phyloP scores from a whole-genome alignment of 2,113 vertebrate species.

The Protobothrops mucrosquamatus region DNA sequence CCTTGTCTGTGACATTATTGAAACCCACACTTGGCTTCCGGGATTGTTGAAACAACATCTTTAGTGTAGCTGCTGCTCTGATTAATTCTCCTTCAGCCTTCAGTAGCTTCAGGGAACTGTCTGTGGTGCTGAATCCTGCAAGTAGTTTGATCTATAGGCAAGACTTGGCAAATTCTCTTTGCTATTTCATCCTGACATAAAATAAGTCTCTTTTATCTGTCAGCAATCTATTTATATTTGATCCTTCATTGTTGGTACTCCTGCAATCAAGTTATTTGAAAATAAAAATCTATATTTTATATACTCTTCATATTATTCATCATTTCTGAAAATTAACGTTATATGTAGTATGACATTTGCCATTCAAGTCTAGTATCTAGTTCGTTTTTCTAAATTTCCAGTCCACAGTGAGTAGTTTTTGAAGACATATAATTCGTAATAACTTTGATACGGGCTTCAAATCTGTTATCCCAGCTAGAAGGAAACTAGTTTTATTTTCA shows the following conservation, averaged over 20 bases:
- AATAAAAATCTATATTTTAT: constrained; percentile 41
- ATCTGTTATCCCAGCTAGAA: constrained; percentile 52
- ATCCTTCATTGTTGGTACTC: not conserved
- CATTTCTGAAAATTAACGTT: constrained; percentile 44
- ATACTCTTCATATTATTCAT: constrained; percentile 54
- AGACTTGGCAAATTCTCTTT: not conserved
- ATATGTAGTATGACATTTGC: constrained; percentile 46
- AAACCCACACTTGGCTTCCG: not conserved
- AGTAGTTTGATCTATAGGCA: not conserved
- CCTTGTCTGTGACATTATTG: not conserved
- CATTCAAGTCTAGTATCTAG: constrained; percentile 34
- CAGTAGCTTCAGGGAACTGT: not conserved
- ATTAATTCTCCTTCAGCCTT: not conserved
- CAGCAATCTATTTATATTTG: not conserved
- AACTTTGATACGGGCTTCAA: constrained; percentile 61
- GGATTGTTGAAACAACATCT: not conserved
- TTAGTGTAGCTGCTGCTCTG: not conserved
- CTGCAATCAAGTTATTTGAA: not conserved
- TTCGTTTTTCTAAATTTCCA: constrained; percentile 53
- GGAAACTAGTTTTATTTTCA: constrained; percentile 49
- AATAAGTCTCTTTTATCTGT: not conserved
- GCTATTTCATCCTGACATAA: not conserved
- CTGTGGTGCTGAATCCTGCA: not conserved
- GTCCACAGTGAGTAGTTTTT: not conserved
- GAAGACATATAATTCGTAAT: constrained; percentile 47